Base-by-base conservation (phyloP, 2,797 vertebrate species). In the Geotrypetes seraphini region DNA sequence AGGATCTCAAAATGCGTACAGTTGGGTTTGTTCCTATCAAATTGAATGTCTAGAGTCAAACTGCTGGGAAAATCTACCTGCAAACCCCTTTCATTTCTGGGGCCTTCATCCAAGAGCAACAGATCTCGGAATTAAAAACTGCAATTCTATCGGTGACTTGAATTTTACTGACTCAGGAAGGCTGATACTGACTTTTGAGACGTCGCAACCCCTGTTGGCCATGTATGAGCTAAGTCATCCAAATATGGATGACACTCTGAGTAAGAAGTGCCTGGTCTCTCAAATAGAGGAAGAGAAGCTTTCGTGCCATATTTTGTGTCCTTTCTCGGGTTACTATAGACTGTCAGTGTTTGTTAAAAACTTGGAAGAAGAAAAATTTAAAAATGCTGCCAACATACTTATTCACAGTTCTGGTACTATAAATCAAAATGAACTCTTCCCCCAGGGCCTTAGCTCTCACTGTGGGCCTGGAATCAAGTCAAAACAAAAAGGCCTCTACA, bases 1-100 rank as follows among this genome's bases (percentile, higher is more conserved):
- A 1, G 22, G 45, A 2, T 47, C 75, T 15, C 36, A 40, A 25
- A 48, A 66, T 0, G 39, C 64, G 3, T 76, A 74, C 33, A 42
- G 33, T 10, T 90, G 86, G 85, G 72, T 87, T 21, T 91, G 85
- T 47, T 81, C 87, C 57, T 81, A 84, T 40, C 78, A 73, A 2
- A 58, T 91, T 1, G 76, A 83, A 4, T 85, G 77, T 36, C 58
- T 47, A 1, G 37, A 39, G 3, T 54, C 83, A 8, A 47, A 40
- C 1, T 50, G 48, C 3, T 66, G 39, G 23, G 78, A 84, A 49
- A 64, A 70, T 25, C 52, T 84, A 5, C 82, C 85, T 0, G 52
- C 79, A 39, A 91, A 84, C 20, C 82, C 87, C 10, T 89, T 83
- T 40, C 13, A 73, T 36, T 87, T 79, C 22, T 88, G 85, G 82